These are phyloP conservation scores for Biston stratarius DNA, from an alignment of 2,888 invertebrate species.

Conservation along the genomic window DNA sequence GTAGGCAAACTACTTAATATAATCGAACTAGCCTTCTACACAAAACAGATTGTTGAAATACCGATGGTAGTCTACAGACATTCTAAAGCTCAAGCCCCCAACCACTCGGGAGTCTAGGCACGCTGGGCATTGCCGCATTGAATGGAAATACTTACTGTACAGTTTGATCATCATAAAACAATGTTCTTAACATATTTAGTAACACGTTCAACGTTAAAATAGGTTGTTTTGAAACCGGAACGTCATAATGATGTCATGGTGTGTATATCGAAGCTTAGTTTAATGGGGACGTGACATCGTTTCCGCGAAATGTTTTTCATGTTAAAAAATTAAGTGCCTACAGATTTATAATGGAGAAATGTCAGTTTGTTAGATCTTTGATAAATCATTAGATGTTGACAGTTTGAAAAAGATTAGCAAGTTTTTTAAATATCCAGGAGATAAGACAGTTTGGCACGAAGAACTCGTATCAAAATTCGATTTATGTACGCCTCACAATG, in stretches of 20 bases:
- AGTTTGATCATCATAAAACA: neutral
- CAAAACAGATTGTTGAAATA: too few relatives aligned
- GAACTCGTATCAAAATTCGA: too few relatives aligned
- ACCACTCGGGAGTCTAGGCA: too few relatives aligned
- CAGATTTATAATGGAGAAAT: slow-evolving; percentile 28
- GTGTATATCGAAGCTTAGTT: slow-evolving; percentile 30
- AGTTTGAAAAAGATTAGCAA: neutral
- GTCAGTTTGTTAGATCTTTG: neutral
- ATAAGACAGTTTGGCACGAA: too few relatives aligned
- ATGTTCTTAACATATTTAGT: neutral
- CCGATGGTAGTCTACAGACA: too few relatives aligned
- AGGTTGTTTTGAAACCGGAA: slow-evolving; percentile 17
- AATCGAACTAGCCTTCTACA: too few relatives aligned
- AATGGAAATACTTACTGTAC: too few relatives aligned
- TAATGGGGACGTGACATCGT: slow-evolving; percentile 22
- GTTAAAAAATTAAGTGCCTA: slow-evolving; percentile 13
- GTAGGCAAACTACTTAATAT: too few relatives aligned
- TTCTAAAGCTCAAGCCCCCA: too few relatives aligned
- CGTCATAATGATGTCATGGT: slow-evolving; percentile 27
- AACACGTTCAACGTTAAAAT: neutral
- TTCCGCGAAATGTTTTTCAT: slow-evolving; percentile 32
- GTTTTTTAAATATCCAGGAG: neutral
- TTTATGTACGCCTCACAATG: too few relatives aligned
- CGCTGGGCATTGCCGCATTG: too few relatives aligned
- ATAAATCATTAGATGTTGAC: neutral